Percentiles rank a stretch among this genome's conserved stretches.
These are phyloP conservation scores for Drosophila ambigua DNA, from an alignment of 1,140 invertebrate species.

Conservation along the genomic window DNA sequence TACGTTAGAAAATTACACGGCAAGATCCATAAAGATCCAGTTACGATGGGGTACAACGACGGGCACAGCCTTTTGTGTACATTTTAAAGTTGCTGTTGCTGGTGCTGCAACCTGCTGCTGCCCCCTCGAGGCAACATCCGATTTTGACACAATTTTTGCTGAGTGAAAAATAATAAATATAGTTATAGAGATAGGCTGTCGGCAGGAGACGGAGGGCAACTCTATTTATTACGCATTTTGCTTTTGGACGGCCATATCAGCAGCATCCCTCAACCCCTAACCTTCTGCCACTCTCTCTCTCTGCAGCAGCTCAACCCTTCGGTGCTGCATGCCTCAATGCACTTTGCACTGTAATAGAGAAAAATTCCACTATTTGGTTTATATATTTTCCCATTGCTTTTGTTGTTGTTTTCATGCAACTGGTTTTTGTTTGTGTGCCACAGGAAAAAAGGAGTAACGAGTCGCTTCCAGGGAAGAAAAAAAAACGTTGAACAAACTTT, in stretches of 20 bases:
- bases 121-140: conserved; percentile 48
- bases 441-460: conserved; percentile 37
- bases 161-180: conserved; percentile 28
- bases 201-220: background rate
- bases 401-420: conserved; percentile 49
- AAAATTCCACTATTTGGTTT: conserved; percentile 61
- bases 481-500: conserved; percentile 75
- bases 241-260: conserved; percentile 42
- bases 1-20: conserved; percentile 67
- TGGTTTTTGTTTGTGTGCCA: conserved; percentile 65
- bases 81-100: conserved; percentile 55
- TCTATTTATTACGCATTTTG: conserved; percentile 66
- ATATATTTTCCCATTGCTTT: conserved; percentile 22
- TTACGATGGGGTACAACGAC: too few species aligned
- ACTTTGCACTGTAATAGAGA: conserved; percentile 60
- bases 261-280: conserved; percentile 33
- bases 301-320: conserved; percentile 1
- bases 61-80: conserved; percentile 47
- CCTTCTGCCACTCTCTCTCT: conserved; percentile 10
- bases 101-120: conserved; percentile 15
- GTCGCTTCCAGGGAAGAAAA: conserved; percentile 23
- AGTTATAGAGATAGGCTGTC: conserved; percentile 25
- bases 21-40: conserved; percentile 53
- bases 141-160: conserved; percentile 77
- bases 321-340: conserved; percentile 62